Conservation (phyloP, 23 tunicate species). For the Trididemnum nubilum region DNA sequence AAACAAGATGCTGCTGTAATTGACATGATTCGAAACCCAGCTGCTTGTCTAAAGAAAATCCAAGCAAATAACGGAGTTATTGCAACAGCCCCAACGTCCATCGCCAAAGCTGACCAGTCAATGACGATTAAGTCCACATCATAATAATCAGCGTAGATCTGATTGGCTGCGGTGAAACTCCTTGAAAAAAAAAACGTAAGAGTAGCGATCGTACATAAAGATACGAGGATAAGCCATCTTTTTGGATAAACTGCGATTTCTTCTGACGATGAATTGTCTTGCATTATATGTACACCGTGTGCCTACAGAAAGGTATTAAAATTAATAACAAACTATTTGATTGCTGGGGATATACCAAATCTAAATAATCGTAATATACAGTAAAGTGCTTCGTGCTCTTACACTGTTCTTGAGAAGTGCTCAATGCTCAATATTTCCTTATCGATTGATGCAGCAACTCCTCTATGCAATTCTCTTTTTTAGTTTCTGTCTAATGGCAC, state of each 20-base stretch:
- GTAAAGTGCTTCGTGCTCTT: no score
- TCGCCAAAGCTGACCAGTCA: background rate
- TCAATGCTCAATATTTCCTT: no score
- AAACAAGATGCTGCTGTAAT: background rate
- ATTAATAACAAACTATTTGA: no score
- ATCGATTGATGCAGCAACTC: no score
- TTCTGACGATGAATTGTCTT: no score
- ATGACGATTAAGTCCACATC: background rate
- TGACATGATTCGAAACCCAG: slow-evolving; percentile 6
- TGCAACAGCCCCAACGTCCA: background rate
- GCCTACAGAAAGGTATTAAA: no score
- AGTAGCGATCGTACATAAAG: background rate
- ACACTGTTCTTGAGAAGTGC: no score
- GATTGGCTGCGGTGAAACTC: background rate
- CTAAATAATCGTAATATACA: no score
- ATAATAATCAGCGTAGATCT: background rate
- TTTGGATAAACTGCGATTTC: slow-evolving; percentile 3
- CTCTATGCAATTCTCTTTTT: no score
- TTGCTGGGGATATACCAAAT: no score
- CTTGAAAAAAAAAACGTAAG: background rate
- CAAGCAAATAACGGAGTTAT: slow-evolving; percentile 11
- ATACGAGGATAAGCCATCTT: slow-evolving; percentile 7
- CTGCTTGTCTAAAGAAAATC: background rate
- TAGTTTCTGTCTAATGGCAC: no score
- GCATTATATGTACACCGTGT: no score